Conservation (phyloP, 2,797 vertebrate species). For the Xenopus petersii region DNA sequence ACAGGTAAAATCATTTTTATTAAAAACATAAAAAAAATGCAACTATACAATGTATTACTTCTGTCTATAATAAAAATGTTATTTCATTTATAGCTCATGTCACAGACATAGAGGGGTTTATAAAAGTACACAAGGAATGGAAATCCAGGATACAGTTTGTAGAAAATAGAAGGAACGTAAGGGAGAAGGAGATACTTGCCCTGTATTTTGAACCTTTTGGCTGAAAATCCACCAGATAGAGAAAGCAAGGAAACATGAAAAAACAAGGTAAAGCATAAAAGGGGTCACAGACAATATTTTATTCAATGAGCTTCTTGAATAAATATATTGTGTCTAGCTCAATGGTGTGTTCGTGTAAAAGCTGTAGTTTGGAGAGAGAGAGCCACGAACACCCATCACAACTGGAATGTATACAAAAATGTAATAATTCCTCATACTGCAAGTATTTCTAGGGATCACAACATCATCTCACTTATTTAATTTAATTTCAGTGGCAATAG, state of each 20-base stretch:
- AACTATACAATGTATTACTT: no score
- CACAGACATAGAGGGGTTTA: conserved; percentile 49
- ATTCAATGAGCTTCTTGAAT: conserved; percentile 95
- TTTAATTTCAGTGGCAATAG: no score
- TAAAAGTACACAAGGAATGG: conserved; percentile 62
- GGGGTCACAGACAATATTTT: conserved; percentile 97
- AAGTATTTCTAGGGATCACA: conserved; percentile 59
- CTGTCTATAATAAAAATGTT: no score
- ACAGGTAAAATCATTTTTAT: no score
- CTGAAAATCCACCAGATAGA: conserved; percentile 73
- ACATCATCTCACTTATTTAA: no score
- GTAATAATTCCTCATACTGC: conserved; percentile 57
- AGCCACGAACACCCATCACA: conserved; percentile 62
- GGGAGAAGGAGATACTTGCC: conserved; percentile 86
- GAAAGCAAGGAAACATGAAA: conserved; percentile 80
- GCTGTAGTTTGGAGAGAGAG: conserved; percentile 59
- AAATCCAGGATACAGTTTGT: conserved; percentile 57
- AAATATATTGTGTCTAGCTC: conserved; percentile 92
- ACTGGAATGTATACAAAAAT: conserved; percentile 53
- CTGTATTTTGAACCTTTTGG: conserved; percentile 70
- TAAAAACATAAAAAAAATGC: no score
- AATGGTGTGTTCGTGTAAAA: conserved; percentile 68
- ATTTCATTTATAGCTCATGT: no score
- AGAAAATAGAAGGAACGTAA: conserved; percentile 69
- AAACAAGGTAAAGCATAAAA: conserved; percentile 85